Evolutionary conservation across 2,113 vertebrate genomes (phyloP), one percentile per base, ranked within the genome.

Genomic region (Cololabis saira): DNA sequence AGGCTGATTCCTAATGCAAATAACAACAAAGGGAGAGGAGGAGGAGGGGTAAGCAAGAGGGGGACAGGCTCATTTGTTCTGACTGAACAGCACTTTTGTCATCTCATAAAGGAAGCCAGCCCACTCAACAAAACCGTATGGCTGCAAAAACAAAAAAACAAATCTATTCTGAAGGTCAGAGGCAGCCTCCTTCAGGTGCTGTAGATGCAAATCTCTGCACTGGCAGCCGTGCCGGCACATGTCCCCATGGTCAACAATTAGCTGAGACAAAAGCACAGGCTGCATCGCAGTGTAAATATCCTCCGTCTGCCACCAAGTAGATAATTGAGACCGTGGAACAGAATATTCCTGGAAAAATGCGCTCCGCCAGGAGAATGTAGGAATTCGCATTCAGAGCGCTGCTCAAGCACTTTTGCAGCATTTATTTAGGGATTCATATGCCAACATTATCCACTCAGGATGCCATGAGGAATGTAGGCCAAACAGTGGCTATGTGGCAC

Each of bases 1-100:
- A 99, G 92, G 82, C 98, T 99, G 93, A 98, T 94, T 89, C 97
- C 97, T 95, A 89, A 91, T 89, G 89, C 78, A 91, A 93, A 92
- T 85, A 87, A 89, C 83, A 87, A 90, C 89, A 92, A 88, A 86
- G 68, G 63, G 37, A 70, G 80, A 66, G 44, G 67, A 72, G 50
- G 54, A 10, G 17, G 13, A 11, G 18, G 49, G 41, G 47, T 65
- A 70, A 12, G 75, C 54, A 65, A 65, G 27, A 63, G 49, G 48
- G 64, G 55, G 51, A 81, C 71, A 78, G 73, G 59, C 75, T 90
- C 86, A 84, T 84, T 91, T 87, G 86, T 88, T 91, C 74, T 74
- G 63, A 80, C 60, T 78, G 82, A 82, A 84, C 52, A 68, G 61
- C 44, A 56, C 73, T 85, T 90, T 88, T 89, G 86, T 90, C 87